Evolutionary conservation across 2,888 invertebrate species (phyloP), one percentile per base, ranked within the genome.

Genomic region (Carabus problematicus): DNA sequence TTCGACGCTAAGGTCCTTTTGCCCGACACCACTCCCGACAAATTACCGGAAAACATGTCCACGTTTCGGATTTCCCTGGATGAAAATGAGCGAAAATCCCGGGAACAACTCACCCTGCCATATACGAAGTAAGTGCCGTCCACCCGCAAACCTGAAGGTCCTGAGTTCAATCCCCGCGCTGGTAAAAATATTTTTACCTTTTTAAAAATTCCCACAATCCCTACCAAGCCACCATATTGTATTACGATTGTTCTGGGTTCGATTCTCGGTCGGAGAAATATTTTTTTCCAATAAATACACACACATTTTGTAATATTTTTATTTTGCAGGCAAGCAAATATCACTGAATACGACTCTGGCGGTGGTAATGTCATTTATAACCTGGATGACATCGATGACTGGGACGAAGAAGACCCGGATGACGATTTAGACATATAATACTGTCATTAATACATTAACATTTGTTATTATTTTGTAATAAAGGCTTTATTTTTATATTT

Each of bases 321-420:
- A 29, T 1, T 40, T 56, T 7, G 7, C 60, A 67, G 67, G 14
- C 49, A 67, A 14, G 18, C 56, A 19, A 63, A 42, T 18, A 11
- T 63, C 39, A 49, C 1, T 8, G 29, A 73, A 73, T 72, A 29
- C 70, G 73, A 18, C 63, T 71, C 29, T 64, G 70, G 61, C 55
- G 85, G 85, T 70, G 87, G 89, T 49, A 87, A 87, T 77, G 91
- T 93, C 42, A 86, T 88, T 74, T 93, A 94, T 77, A 86, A 89
- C 72, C 90, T 92, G 8, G 93, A 94, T 81, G 88, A 88, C 64
- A 85, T 87, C 1, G 93, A 93, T 79, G 93, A 93, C 79, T 90
- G 91, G 84, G 94, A 94, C 77, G 93, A 92, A 76, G 93, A 93
- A 81, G 93, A 94, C 82, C 93, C 93, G 1, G 94, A 94, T 84